Conservation (phyloP, 2,797 vertebrate genomes). For the Sandelia bainsii region DNA sequence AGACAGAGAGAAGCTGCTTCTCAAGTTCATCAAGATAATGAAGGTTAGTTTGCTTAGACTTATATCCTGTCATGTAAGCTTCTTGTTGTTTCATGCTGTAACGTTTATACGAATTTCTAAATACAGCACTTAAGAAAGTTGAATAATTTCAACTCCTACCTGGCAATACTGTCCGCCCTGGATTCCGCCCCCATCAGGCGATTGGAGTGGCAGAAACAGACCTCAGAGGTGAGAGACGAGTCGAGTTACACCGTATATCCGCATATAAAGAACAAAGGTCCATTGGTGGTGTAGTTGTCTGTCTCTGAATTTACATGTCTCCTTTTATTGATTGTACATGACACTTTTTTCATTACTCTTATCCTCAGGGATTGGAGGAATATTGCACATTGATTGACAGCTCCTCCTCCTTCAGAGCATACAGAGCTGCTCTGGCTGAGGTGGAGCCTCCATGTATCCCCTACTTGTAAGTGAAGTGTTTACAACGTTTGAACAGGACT, state of each 20-base stretch:
- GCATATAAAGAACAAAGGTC: background rate
- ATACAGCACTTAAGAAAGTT: slow-evolving; percentile 97
- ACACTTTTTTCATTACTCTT: background rate
- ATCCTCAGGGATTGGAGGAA: slow-evolving; percentile 92
- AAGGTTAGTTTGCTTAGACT: slow-evolving; percentile 84
- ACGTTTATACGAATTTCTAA: background rate
- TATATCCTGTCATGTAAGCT: background rate
- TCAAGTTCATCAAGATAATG: slow-evolving; percentile 99
- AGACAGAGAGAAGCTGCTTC: slow-evolving; percentile 95
- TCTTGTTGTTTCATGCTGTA: background rate
- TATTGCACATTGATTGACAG: slow-evolving; percentile 99
- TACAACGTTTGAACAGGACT: background rate
- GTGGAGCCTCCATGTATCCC: slow-evolving; percentile 98
- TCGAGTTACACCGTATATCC: background rate
- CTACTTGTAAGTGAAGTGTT: slow-evolving; percentile 90
- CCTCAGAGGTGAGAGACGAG: slow-evolving; percentile 90
- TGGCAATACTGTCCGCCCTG: slow-evolving; percentile 97
- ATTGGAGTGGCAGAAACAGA: slow-evolving; percentile 99
- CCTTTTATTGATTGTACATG: background rate
- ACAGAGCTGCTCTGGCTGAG: slow-evolving; percentile 94
- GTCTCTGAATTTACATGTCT: background rate
- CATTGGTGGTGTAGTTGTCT: background rate
- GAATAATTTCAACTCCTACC: slow-evolving; percentile 99
- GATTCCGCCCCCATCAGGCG: slow-evolving; percentile 98
- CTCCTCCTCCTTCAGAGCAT: slow-evolving; percentile 97